Conservation (phyloP, 2,113 vertebrate genomes). For the Zosterops japonicus region DNA sequence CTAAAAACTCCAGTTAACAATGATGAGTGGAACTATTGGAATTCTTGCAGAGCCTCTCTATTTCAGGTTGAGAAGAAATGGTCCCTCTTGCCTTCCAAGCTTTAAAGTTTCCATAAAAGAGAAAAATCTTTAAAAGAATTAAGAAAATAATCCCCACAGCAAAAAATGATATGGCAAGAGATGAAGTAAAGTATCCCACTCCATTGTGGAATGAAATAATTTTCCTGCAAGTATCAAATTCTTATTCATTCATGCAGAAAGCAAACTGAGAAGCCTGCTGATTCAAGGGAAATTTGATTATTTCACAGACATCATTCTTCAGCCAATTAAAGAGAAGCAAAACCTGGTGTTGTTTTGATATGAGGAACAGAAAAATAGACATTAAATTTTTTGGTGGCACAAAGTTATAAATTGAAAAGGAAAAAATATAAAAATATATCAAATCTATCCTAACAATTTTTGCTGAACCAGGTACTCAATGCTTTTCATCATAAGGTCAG, state of each 20-base stretch:
- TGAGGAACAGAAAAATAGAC: not conserved
- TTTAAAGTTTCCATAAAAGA: not conserved
- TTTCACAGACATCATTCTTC: not conserved
- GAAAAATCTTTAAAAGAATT: not conserved
- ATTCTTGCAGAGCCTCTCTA: not conserved
- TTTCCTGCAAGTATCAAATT: not conserved
- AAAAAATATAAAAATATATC: not conserved
- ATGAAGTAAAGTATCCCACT: not conserved
- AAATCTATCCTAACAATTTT: not conserved
- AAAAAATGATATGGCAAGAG: not conserved
- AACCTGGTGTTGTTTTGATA: not conserved
- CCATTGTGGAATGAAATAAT: not conserved
- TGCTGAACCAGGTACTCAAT: not conserved
- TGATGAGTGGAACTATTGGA: not conserved
- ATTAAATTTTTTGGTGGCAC: not conserved
- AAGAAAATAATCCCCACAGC: not conserved
- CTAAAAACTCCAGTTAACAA: not conserved
- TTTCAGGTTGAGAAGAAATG: not conserved
- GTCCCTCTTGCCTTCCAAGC: not conserved
- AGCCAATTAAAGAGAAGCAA: not conserved
- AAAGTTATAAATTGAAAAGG: not conserved
- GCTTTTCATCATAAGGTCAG: not conserved
- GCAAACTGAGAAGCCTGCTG: not conserved
- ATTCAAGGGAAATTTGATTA: not conserved
- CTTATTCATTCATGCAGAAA: not conserved